Base-by-base conservation (phyloP, 2,888 invertebrate genomes). In the Hirtodrosophila histrioides region DNA sequence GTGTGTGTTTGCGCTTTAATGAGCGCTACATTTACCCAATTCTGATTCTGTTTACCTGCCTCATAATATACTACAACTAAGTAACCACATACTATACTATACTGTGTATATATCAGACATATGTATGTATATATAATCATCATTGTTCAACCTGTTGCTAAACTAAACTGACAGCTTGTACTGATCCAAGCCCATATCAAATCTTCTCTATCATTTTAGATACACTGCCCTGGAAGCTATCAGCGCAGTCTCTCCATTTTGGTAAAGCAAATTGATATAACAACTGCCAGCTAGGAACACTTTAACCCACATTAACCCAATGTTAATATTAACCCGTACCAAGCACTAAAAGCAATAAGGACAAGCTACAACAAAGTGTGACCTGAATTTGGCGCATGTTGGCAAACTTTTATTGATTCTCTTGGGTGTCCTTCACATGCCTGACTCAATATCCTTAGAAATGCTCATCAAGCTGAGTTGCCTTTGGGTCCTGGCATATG, bases 181-280 rank as follows among this genome's bases (percentile, higher is more conserved):
- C 62, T 80, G 61, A 75, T 56, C 54, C 51, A 49, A 66, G 57
- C 62, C 35, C 64, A 35, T 69, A 37, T 72, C 54, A 54, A 66
- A 66, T 76, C 69, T 63, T 78, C 71, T 73, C 45, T 90, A 61
- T 89, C 78, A 72, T 89, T 89, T 70, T 88, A 89, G 90, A 78
- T 90, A 69, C 77, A 90, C 75, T 83, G 82, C 80, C 74, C 89
- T 72, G 73, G 78, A 58, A 67, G 64, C 56, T 78, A 69, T 70
- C 80, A 78, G 76, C 82, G 80, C 66, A 86, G 78, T 78, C 75
- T 76, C 60, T 78, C 72, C 31, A 69, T 68, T 55, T 71, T 69
- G 85, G 87, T 84, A 84, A 86, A 69, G 46, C 60, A 70, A 63
- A 24, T 36, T 64, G 12, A 17, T 49, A 49, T 24, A 70, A 50